These are phyloP conservation scores for Samia ricini DNA, from an alignment of 1,140 invertebrate genomes.

Conservation along the genomic window DNA sequence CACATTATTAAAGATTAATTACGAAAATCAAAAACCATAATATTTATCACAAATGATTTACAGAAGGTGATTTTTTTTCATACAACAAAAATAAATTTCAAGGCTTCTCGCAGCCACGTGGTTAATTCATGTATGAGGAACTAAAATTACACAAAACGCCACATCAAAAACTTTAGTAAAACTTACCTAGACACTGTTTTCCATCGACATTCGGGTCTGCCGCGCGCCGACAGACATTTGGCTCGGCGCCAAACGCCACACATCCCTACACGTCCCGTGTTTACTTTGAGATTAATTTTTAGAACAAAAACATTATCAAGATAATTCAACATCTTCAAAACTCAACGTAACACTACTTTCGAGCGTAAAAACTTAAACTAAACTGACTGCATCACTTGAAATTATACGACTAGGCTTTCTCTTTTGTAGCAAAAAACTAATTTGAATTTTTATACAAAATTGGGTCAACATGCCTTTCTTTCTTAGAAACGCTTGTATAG, in stretches of 20 bases:
- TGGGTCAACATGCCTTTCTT: constrained; percentile 53
- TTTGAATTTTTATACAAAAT: constrained; percentile 73
- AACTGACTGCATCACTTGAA: constrained; percentile 40
- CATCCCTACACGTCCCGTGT: constrained; percentile 32
- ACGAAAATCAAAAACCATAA: no score
- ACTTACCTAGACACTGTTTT: constrained; percentile 29
- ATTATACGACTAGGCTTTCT: constrained; percentile 53
- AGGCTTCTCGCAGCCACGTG: background rate
- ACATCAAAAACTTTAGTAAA: background rate
- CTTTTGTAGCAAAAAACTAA: constrained; percentile 68
- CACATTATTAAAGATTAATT: no score
- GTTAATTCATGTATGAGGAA: no score
- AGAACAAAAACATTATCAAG: constrained; percentile 35
- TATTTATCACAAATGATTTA: background rate
- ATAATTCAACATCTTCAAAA: constrained; percentile 21
- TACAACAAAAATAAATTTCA: constrained; percentile 6
- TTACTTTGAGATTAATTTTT: constrained; percentile 37
- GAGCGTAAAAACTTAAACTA: constrained; percentile 46
- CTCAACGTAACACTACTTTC: constrained; percentile 55
- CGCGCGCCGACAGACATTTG: constrained; percentile 32
- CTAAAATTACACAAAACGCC: no score
- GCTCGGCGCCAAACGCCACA: constrained; percentile 36
- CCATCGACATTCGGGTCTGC: constrained; percentile 44
- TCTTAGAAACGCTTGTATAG: constrained; percentile 48
- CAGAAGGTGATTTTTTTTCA: constrained; percentile 1